These are phyloP conservation scores for Acheta domesticus DNA, from an alignment of 2,888 invertebrate genomes.

Conservation along the genomic window DNA sequence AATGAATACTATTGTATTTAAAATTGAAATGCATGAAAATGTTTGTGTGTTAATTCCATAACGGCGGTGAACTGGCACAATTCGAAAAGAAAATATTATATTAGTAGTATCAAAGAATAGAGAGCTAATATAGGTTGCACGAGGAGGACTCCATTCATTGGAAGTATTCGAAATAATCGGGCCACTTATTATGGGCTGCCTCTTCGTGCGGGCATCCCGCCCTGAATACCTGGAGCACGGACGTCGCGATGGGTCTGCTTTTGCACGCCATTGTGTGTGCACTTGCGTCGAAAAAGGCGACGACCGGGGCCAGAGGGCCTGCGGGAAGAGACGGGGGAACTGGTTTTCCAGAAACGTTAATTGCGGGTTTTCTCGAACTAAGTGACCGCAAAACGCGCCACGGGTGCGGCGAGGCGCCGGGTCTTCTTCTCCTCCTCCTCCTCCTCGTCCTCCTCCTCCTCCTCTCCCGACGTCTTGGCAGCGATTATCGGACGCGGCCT, in stretches of 20 bases:
- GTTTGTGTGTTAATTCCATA: no score
- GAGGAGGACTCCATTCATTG: no score
- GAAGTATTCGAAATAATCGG: no score
- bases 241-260: background rate
- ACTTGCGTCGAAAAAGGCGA: background rate
- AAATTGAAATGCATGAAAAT: no score
- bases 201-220: background rate
- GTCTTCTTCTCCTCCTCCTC: no score
- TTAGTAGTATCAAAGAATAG: no score
- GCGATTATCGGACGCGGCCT: slow-evolving; percentile 11
- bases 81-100: no score
- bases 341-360: slow-evolving; percentile 9
- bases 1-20: no score
- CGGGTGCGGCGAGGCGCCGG: background rate
- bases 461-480: background rate
- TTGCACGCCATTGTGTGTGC: background rate
- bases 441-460: background rate
- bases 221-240: background rate
- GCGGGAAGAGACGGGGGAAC: background rate
- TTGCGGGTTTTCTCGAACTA: slow-evolving; percentile 10
- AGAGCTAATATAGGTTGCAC: no score
- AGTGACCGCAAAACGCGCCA: background rate
- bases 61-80: no score
- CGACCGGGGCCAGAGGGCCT: background rate
- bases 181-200: no score